Evolutionary conservation across 2,113 vertebrate genomes (phyloP), one percentile per base, ranked within the genome.

Genomic region (Dromaius novaehollandiae): DNA sequence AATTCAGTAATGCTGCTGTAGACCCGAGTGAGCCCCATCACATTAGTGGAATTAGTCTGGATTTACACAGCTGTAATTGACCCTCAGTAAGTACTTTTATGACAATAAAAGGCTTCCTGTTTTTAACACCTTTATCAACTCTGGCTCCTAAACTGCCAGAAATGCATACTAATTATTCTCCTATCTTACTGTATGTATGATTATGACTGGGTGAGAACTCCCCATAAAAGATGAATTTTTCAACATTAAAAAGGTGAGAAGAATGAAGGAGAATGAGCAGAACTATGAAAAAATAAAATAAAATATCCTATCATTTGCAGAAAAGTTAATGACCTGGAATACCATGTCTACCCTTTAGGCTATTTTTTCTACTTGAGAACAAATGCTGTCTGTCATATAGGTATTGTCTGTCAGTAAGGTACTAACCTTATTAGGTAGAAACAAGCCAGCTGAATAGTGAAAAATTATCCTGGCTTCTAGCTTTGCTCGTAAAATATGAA

Each of bases 281-380:
- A 14, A 80, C 7, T 9, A 42, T 75, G 46, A 96, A 88, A 88
- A 92, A 90, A 69, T 30, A 30, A 50, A 56, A 50, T 22, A 51
- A 65, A 81, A 61, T n/a, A 53, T 13, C 86, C 55, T 95, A 60
- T 13, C 13, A 44, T 80, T 32, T 40, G 11, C 32, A 66, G 30
- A 94, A 95, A 94, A 91, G 28, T 56, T 46, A 92, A 76, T 79
- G 51, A 81, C 36, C 32, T 51, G 53, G 28, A 91, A 91, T 87
- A 46, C 28, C 32, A 14, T 21, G 20, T 86, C 48, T 84, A 86
- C 86, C 36, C 24, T 75, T 76, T 3, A 51, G 30, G 21, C 19
- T 48, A 3, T 74, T 70, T 90, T 69, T 94, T 21, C 32, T 94
- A 7, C 53, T 56, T 64, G 18, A 74, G 5, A 84, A 24, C 44